These are phyloP conservation scores for Hozukius guyotensis DNA, from an alignment of 2,797 vertebrate species.

Conservation along the genomic window DNA sequence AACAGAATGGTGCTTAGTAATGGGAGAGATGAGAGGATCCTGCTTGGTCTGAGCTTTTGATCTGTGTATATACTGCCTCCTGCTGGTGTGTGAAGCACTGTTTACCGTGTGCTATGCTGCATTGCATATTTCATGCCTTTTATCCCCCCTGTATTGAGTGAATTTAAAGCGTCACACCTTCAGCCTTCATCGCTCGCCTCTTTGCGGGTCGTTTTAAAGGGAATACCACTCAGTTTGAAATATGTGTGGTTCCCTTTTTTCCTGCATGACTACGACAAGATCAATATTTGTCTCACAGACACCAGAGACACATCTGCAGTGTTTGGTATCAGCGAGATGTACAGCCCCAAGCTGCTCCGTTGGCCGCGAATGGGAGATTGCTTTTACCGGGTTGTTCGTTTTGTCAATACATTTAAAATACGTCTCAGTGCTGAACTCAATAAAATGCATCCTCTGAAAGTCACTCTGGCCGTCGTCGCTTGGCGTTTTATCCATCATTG, in stretches of 20 bases:
- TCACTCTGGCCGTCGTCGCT: background rate
- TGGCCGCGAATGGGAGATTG: conserved; percentile 17
- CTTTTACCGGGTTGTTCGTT: conserved; percentile 24
- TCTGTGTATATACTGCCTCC: conserved; percentile 65
- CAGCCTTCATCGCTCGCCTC: background rate
- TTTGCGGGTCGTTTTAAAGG: conserved; percentile 10
- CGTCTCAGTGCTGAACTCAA: background rate
- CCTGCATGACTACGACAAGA: background rate
- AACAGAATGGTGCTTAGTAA: background rate
- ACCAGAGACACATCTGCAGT: conserved; percentile 2
- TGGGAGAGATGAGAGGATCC: background rate
- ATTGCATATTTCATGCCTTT: conserved; percentile 1
- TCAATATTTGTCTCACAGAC: conserved; percentile 34
- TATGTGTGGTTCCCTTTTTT: background rate
- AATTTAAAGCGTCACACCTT: conserved; percentile 8
- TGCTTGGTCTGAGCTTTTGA: background rate
- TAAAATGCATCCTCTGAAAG: conserved; percentile 21
- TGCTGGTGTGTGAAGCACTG: conserved; percentile 50
- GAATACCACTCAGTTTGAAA: background rate
- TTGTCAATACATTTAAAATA: conserved; percentile 47
- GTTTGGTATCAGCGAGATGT: conserved; percentile 23
- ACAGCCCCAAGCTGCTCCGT: conserved; percentile 19
- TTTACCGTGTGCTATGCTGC: conserved; percentile 7
- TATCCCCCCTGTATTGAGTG: background rate
- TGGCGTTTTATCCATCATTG: conserved; percentile 19